These are phyloP conservation scores for Chlorocebus sabaeus DNA, from an alignment of 2,113 vertebrate species.

Conservation along the genomic window DNA sequence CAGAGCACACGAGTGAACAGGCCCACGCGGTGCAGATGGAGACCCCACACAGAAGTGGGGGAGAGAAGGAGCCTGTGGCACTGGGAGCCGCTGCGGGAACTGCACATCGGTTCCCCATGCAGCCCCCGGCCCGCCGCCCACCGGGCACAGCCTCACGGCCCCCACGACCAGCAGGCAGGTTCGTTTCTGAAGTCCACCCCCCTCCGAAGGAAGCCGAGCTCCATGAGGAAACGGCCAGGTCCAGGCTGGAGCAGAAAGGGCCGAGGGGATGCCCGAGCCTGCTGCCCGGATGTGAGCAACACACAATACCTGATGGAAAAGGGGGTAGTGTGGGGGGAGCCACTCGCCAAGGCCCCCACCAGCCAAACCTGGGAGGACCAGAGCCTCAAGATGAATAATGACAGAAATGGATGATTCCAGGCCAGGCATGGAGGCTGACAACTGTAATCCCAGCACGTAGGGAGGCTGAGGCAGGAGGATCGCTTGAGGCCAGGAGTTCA, in stretches of 20 bases:
- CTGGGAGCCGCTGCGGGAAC: background rate
- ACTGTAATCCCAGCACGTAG: too few relatives aligned
- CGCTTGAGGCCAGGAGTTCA: too few relatives aligned
- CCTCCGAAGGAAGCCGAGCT: background rate
- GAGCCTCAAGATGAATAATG: accelerated
- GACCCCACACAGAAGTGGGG: too few relatives aligned
- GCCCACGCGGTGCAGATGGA: background rate
- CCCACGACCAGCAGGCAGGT: background rate
- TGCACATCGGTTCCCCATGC: background rate
- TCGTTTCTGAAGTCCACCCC: background rate
- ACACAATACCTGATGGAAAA: background rate
- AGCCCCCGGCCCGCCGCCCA: background rate
- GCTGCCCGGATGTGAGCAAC: accelerated
- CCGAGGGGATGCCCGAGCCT: too few relatives aligned
- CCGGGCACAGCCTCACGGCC: accelerated
- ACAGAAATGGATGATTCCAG: background rate
- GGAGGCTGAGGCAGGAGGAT: too few relatives aligned
- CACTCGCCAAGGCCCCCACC: accelerated
- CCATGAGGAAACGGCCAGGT: accelerated
- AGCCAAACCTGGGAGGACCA: accelerated
- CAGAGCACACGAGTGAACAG: too few relatives aligned
- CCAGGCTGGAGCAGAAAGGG: background rate
- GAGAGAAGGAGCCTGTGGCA: background rate
- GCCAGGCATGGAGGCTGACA: too few relatives aligned
- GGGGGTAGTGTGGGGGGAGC: background rate